A percentile compares a stretch with the other conserved stretches of the same genome.
phyloP scores from a whole-genome alignment of 2,113 vertebrate genomes.

The Chaetodon trifascialis region DNA sequence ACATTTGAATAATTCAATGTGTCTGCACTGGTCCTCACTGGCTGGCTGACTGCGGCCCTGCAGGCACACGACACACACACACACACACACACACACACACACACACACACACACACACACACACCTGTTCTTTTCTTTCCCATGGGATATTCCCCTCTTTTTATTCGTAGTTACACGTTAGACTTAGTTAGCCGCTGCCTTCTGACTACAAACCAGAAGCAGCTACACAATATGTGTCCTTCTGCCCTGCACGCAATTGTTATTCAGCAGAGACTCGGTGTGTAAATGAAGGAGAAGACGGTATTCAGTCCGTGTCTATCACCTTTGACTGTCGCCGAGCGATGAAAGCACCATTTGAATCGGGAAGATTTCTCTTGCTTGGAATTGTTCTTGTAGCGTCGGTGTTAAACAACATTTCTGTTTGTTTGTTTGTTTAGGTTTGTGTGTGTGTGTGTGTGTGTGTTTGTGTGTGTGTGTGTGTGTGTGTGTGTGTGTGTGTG shows the following conservation, averaged over 20 bases:
- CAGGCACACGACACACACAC: conserved; percentile 42
- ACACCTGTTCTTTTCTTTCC: conserved; percentile 49
- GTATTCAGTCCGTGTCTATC: conserved; percentile 7
- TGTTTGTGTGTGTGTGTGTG: neutral
- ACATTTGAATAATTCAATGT: conserved; percentile 82
- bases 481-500: neutral
- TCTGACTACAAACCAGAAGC: conserved; percentile 35
- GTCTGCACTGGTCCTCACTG: conserved; percentile 51
- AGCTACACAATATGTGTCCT: conserved; percentile 1
- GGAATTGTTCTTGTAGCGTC: neutral
- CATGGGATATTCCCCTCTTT: conserved; percentile 19
- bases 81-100: conserved; percentile 45
- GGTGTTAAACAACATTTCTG: neutral
- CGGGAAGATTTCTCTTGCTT: neutral
- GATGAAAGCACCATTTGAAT: conserved; percentile 31
- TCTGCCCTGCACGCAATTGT: conserved; percentile 17
- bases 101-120: conserved; percentile 44
- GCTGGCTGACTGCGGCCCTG: conserved; percentile 58
- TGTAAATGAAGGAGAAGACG: conserved; percentile 27
- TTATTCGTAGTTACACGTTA: conserved; percentile 10
- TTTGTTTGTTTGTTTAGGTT: neutral
- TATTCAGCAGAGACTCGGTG: conserved; percentile 24
- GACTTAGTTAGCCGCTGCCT: conserved; percentile 4
- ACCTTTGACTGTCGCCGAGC: conserved; percentile 32
- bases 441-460: neutral